Evolutionary conservation across 35 echinoderm and acorn worm species (phyloP), one percentile per base, ranked within the genome.

Genomic region (Apostichopus parvimensis): DNA sequence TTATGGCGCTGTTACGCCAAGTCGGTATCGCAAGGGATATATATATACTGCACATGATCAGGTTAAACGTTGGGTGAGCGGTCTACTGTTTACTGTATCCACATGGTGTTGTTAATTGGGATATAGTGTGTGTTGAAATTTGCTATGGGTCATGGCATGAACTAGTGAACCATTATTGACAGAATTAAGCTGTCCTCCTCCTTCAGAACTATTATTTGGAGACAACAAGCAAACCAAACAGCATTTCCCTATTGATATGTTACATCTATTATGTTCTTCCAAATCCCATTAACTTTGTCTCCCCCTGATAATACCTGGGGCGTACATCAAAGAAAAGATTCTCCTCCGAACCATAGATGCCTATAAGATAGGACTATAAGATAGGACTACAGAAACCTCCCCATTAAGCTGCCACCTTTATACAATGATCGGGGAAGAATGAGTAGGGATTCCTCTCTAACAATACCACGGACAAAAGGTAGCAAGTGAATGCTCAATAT

Each of bases 271-370:
- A 45, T 82, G 45, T 20, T 56, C 79, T 20, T 82, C 52, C 79
- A 82, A 82, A 82, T 82, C 79, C 79, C 79, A 82, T 82, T 82
- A 82, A 82, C 79, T 82, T 82, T 82, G 79, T 82, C 79, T 82
- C 79, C 13, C 15, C 2, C 12, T 55, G 12, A 82, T 54, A 82
- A 82, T 82, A 54, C 25, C 64, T 18, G 64, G 54, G 45, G 79
- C 6, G 13, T 55, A 82, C 79, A 82, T 82, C 79, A 82, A 82
- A 82, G 79, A 56, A 53, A 45, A 45, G 34, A 45, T 45, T 45
- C 34, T 45, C 34, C 34, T 45, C 34, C 34, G 34, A 45, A 20
- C 55, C 52, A 25, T 56, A 53, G 25, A 55, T 79, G 9, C 12
- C 45, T 82, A 54, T 56, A 53, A 8, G 45, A 13, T 45, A 22